Evolutionary conservation across 2,888 invertebrate species (phyloP).

Genomic region (Sycophila texana): DNA sequence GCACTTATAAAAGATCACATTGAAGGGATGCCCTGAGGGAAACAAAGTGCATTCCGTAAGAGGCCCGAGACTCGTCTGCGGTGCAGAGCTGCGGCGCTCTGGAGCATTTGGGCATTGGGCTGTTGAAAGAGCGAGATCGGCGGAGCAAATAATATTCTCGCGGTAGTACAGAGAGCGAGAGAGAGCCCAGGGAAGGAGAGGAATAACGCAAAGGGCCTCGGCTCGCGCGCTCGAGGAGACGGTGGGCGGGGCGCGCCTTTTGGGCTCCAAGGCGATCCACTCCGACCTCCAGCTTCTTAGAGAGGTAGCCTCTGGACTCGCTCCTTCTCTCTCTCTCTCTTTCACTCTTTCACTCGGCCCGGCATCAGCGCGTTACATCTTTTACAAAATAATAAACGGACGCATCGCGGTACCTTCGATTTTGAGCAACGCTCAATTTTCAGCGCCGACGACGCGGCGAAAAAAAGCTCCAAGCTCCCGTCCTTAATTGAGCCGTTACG

Average conservation of each 20-base stretch:
- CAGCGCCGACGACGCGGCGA: no score
- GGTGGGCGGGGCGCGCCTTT: conserved; percentile 75
- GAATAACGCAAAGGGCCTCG: conserved; percentile 70
- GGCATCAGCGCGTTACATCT: conserved; percentile 66
- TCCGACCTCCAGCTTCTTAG: conserved; percentile 74
- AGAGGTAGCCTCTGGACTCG: conserved; percentile 67
- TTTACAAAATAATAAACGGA: conserved; percentile 67
- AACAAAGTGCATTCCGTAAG: no score
- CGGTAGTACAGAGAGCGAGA: conserved; percentile 25
- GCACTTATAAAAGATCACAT: no score
- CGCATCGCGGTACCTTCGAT: no score
- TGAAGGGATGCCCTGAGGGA: no score
- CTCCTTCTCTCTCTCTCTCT: conserved; percentile 22
- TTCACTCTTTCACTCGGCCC: conserved; percentile 25
- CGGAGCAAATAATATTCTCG: conserved; percentile 39
- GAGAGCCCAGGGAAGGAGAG: conserved; percentile 61
- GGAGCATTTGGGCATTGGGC: background rate
- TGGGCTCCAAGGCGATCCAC: conserved; percentile 76
- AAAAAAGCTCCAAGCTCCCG: no score
- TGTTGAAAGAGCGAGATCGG: conserved; percentile 36
- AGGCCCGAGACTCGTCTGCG: no score
- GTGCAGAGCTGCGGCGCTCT: no score
- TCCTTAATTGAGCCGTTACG: no score
- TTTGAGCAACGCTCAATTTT: no score
- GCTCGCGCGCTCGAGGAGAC: conserved; percentile 69